phyloP scores from a whole-genome alignment of 2,113 vertebrate genomes.

The Caranx ignobilis region DNA sequence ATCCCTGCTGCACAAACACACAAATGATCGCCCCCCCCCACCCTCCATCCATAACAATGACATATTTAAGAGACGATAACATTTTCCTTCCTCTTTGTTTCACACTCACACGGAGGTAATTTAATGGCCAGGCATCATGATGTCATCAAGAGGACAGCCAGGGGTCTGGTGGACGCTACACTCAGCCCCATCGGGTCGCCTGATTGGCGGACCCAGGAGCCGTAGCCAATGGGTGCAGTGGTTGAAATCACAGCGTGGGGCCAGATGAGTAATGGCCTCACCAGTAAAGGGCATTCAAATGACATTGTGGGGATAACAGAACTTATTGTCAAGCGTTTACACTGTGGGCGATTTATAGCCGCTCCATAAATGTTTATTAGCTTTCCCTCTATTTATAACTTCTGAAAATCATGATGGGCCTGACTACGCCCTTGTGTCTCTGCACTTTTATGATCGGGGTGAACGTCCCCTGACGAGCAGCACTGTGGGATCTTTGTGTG shows the following conservation, averaged over 20 bases:
- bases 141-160: conserved; percentile 63
- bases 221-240: conserved; percentile 53
- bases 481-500: conserved; percentile 74
- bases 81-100: conserved; percentile 50
- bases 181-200: conserved; percentile 29
- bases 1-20: conserved; percentile 43
- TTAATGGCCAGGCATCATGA: conserved; percentile 59
- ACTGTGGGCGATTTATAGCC: conserved; percentile 82
- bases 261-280: conserved; percentile 72
- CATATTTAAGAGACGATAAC: conserved; percentile 67
- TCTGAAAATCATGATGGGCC: conserved; percentile 79
- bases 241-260: conserved; percentile 38
- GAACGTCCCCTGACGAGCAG: conserved; percentile 68
- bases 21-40: not conserved
- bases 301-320: conserved; percentile 83
- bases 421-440: conserved; percentile 77
- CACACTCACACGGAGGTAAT: conserved; percentile 52
- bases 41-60: conserved; percentile 23
- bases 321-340: conserved; percentile 82
- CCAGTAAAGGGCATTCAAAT: conserved; percentile 79
- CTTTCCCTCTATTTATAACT: conserved; percentile 86
- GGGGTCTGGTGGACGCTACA: conserved; percentile 35
- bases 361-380: conserved; percentile 86
- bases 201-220: conserved; percentile 61
- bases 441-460: conserved; percentile 77